Evolutionary conservation across 2,888 invertebrate genomes (phyloP).

Genomic region (Acleris literana): DNA sequence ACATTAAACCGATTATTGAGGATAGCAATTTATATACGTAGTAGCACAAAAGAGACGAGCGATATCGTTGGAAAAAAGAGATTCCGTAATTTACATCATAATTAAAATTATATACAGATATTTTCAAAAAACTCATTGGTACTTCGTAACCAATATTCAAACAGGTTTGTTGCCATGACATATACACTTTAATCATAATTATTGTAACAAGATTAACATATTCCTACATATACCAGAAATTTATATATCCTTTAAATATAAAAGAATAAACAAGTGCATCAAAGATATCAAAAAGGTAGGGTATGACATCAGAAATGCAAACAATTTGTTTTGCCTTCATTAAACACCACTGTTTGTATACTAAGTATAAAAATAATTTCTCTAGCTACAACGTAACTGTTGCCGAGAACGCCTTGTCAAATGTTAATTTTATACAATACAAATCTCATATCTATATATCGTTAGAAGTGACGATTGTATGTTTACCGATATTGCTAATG

Average conservation of each 20-base stretch:
- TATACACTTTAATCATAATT: constrained; percentile 37
- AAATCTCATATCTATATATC: constrained; percentile 28
- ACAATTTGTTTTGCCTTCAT: constrained; percentile 24
- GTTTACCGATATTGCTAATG: constrained; percentile 32
- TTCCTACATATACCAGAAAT: constrained; percentile 30
- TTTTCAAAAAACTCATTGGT: constrained; percentile 65
- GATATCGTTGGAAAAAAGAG: constrained; percentile 76
- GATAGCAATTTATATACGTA: constrained; percentile 68
- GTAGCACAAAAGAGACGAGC: constrained; percentile 72
- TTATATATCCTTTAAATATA: constrained; percentile 31
- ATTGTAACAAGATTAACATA: constrained; percentile 35
- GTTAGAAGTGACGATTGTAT: constrained; percentile 16
- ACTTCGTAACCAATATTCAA: constrained; percentile 45
- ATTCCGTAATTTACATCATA: constrained; percentile 78
- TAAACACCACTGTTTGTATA: constrained; percentile 30
- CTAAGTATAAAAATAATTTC: constrained; percentile 38
- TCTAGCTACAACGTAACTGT: constrained; percentile 35
- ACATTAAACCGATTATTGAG: constrained; percentile 76
- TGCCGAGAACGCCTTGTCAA: constrained; percentile 32
- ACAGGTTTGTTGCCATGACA: constrained; percentile 44
- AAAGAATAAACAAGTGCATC: constrained; percentile 36
- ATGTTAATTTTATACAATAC: constrained; percentile 27
- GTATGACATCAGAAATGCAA: constrained; percentile 34
- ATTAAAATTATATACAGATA: constrained; percentile 74
- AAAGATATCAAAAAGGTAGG: constrained; percentile 29